Conservation (phyloP, 2,888 invertebrate species). For the Aethes cnicana region DNA sequence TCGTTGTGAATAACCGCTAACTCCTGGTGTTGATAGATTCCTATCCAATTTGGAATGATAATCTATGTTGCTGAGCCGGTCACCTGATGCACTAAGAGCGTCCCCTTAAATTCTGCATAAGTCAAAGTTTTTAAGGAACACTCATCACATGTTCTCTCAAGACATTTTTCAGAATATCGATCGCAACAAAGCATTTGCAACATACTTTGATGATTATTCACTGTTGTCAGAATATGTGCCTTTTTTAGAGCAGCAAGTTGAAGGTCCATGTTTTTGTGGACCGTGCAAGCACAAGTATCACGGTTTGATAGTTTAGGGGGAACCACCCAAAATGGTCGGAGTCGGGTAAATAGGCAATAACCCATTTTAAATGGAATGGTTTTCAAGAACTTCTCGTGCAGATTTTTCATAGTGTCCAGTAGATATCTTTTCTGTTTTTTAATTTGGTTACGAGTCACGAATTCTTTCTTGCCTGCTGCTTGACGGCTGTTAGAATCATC, state of each 20-base stretch:
- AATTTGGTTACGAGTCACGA: conserved; percentile 30
- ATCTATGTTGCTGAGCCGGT: conserved; percentile 29
- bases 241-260: too few species aligned
- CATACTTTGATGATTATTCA: conserved; percentile 37
- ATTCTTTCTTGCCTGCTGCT: conserved; percentile 41
- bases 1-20: too few species aligned
- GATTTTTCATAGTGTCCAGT: conserved; percentile 35
- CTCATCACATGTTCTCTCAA: conserved; percentile 35
- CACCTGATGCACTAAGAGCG: conserved; percentile 26
- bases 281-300: too few species aligned
- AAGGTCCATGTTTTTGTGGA: too few species aligned
- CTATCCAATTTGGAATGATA: too few species aligned
- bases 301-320: conserved; percentile 37
- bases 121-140: conserved; percentile 34
- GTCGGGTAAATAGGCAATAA: conserved; percentile 24
- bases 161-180: conserved; percentile 36
- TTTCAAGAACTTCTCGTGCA: conserved; percentile 37
- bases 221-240: conserved; percentile 35
- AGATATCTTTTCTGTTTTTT: conserved; percentile 39
- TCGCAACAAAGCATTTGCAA: conserved; percentile 36
- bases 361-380: conserved; percentile 31
- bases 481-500: conserved; percentile 38
- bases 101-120: conserved; percentile 33
- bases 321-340: conserved; percentile 40
- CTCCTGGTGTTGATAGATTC: too few species aligned